Percentiles rank a stretch among this genome's conserved stretches.
These are phyloP conservation scores for Aplidium turbinatum DNA, from an alignment of 23 tunicate species.

Conservation along the genomic window DNA sequence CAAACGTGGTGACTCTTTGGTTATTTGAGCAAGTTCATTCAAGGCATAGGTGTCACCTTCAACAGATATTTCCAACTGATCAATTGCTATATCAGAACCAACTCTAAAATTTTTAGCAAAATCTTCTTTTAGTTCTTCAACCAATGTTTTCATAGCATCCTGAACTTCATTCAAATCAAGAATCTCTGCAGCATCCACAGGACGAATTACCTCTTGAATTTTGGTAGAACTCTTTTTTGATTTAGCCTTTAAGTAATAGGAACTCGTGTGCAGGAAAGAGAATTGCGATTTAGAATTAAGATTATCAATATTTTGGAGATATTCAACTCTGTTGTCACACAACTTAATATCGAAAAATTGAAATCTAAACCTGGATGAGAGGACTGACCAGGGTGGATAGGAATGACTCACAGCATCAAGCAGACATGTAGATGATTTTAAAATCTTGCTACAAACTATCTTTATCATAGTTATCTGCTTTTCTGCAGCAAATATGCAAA, in stretches of 20 bases:
- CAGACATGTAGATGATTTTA: too few species aligned
- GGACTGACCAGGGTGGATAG: too few species aligned
- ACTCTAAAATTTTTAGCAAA: slow-evolving; percentile 46
- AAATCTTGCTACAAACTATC: too few species aligned
- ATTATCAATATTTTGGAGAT: background rate
- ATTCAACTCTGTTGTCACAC: too few species aligned
- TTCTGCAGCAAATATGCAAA: too few species aligned
- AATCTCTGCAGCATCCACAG: slow-evolving; percentile 55
- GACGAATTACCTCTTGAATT: slow-evolving; percentile 37
- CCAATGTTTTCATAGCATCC: slow-evolving; percentile 22
- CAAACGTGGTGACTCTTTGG: slow-evolving; percentile 36
- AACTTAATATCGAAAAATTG: too few species aligned
- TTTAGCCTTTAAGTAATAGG: background rate
- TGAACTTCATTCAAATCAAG: slow-evolving; percentile 48
- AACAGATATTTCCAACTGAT: slow-evolving; percentile 22
- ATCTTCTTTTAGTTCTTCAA: slow-evolving; percentile 31
- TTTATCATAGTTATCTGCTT: too few species aligned
- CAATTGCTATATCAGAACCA: slow-evolving; percentile 43
- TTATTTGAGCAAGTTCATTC: slow-evolving; percentile 51
- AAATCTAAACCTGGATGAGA: too few species aligned
- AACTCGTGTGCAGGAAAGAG: slow-evolving; percentile 15
- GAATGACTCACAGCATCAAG: too few species aligned
- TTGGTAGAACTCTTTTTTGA: slow-evolving; percentile 31
- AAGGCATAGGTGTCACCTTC: slow-evolving; percentile 43
- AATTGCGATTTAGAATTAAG: background rate